Evolutionary conservation across 2,797 vertebrate species (phyloP).

Genomic region (Enteromius paludinosus): DNA sequence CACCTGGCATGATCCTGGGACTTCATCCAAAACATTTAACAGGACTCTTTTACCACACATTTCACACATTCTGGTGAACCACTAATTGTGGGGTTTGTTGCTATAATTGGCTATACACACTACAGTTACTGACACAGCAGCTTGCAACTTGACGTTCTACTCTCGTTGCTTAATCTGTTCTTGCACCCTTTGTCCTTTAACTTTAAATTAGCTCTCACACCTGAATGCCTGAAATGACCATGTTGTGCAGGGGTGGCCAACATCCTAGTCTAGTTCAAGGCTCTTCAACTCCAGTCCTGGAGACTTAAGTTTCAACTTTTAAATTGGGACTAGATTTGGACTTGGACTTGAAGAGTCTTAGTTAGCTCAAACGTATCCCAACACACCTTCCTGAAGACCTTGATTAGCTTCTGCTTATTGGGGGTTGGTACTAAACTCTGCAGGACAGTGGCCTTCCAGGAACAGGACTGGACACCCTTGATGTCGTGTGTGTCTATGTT

Average conservation of each 20-base stretch:
- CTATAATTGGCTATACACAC: conserved; percentile 36
- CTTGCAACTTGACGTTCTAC: background rate
- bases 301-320: background rate
- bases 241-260: background rate
- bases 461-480: background rate
- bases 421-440: background rate
- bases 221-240: background rate
- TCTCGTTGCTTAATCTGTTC: conserved; percentile 2
- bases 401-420: background rate
- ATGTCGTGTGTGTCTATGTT: background rate
- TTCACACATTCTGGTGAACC: conserved; percentile 9
- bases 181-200: background rate
- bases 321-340: background rate
- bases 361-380: background rate
- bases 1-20: conserved; percentile 68
- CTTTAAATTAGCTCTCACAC: background rate
- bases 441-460: background rate
- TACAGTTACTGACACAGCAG: background rate
- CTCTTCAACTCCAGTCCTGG: background rate
- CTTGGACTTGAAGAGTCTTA: background rate
- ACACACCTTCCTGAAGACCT: background rate
- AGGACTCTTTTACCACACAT: conserved; percentile 1
- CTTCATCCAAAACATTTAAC: conserved; percentile 2
- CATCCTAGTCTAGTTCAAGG: background rate
- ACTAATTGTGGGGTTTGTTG: background rate